Base-by-base conservation (phyloP, 2,888 invertebrate species). In the Campopleginae sp. region DNA sequence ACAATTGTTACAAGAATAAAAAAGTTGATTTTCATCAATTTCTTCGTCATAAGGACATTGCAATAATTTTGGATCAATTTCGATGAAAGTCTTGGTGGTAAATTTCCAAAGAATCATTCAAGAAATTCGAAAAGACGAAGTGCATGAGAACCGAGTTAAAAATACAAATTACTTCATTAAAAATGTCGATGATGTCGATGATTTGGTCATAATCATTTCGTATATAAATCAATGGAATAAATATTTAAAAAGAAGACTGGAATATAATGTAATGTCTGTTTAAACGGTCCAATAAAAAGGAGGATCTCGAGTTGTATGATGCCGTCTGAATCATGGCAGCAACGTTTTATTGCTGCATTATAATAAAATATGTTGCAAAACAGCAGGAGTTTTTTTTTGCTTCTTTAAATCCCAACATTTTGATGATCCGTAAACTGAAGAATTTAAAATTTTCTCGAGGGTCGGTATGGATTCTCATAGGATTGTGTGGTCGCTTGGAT, bases 401-500 rank as follows among this genome's bases (percentile, higher is more conserved):
- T n/a, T 19, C 44, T 76, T 42, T 17, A 33, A 19, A 46, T 12
- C 51, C n/a, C 5, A n/a, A 38, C 38, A 31, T n/a, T 61, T 65
- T 33, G 31, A 61, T 23, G 71, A 75, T 70, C 38, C 70, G 19
- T 70, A 44, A 51, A 54, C 42, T 72, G 42, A 33, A 51, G 48
- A 86, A 75, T 81, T 80, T 63, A 48, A 84, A 70, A 86, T 38
- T 31, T 42, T 58, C 44, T 10, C 65, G 72, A 48, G 38, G 61
- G 63, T n/a, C 63, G 72, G 33, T 63, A 31, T 33, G 68, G 66
- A 65, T 63, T 71, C 70, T 51, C 38, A 46, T 48, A 76, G 68
- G 38, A 72, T 66, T 79, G 23, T 79, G 23, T 76, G 54, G 70
- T 71, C 82, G 71, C 81, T 71, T 38, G 51, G 71, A 83, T 42